phyloP scores from a whole-genome alignment of 2,797 vertebrate species.

The Chanos chanos region DNA sequence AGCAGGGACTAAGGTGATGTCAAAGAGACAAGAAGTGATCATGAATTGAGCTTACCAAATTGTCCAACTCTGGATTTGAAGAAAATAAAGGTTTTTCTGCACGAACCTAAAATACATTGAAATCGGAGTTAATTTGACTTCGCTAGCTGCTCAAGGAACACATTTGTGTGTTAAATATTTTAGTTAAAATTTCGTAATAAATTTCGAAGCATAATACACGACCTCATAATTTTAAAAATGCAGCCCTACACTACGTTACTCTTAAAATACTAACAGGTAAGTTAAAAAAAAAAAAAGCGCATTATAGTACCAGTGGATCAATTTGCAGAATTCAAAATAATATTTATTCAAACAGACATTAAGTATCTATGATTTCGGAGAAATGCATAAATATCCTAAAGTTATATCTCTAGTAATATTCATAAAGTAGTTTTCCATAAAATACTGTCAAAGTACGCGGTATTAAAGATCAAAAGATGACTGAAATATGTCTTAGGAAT shows the following conservation, averaged over 20 bases:
- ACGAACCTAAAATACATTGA: constrained; percentile 82
- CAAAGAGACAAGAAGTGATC: constrained; percentile 29
- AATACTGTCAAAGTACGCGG: too few relatives aligned
- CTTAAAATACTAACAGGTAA: too few relatives aligned
- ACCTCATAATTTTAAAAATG: too few relatives aligned
- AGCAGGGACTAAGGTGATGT: constrained; percentile 15
- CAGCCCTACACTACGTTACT: too few relatives aligned
- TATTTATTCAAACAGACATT: not conserved
- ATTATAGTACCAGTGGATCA: too few relatives aligned
- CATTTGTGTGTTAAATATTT: too few relatives aligned
- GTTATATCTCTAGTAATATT: not conserved
- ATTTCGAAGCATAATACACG: too few relatives aligned
- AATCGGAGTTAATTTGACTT: constrained; percentile 53
- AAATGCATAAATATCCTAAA: not conserved
- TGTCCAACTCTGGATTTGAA: constrained; percentile 98
- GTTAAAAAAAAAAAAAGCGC: too few relatives aligned
- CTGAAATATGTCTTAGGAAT: constrained; percentile 46
- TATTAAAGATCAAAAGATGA: constrained; percentile 2
- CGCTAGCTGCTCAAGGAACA: not conserved
- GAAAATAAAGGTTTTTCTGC: constrained; percentile 99
- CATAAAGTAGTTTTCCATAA: too few relatives aligned
- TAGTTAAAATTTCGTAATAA: too few relatives aligned
- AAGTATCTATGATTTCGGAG: not conserved
- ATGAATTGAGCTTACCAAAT: constrained; percentile 87
- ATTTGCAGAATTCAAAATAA: not conserved